phyloP scores from a whole-genome alignment of 2,888 invertebrate genomes.

The Hipparchia semele region DNA sequence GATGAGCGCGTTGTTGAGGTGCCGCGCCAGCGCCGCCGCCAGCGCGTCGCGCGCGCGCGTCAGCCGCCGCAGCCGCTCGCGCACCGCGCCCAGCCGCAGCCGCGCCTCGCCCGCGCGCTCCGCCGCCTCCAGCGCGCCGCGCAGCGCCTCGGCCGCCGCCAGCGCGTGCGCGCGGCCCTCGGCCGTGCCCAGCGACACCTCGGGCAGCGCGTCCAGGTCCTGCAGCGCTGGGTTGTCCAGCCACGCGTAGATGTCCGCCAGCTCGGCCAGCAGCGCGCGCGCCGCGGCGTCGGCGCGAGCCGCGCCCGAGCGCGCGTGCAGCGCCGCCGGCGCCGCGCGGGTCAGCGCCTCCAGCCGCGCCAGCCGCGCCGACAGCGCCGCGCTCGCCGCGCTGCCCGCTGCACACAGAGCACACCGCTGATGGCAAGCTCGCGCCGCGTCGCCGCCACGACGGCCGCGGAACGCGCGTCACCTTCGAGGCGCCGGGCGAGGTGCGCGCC shows the following conservation, averaged over 20 bases:
- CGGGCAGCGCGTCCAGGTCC: conserved; percentile 53
- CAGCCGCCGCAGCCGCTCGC: conserved; percentile 63
- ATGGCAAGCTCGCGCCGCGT: no score
- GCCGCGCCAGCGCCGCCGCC: conserved; percentile 91
- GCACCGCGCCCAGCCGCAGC: conserved; percentile 59
- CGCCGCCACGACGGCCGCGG: no score
- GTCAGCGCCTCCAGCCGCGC: conserved; percentile 80
- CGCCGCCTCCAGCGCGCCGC: conserved; percentile 51
- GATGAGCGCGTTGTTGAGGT: conserved; percentile 97
- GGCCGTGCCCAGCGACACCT: conserved; percentile 50
- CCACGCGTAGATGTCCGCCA: conserved; percentile 83
- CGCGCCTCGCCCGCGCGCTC: conserved; percentile 47
- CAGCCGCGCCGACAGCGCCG: conserved; percentile 85
- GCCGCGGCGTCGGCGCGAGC: conserved; percentile 91
- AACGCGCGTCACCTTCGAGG: conserved; percentile 63
- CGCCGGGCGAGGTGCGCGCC: conserved; percentile 84
- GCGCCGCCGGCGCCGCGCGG: conserved; percentile 72
- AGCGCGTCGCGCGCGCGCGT: conserved; percentile 60
- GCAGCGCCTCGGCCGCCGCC: conserved; percentile 48
- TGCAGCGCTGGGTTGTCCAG: conserved; percentile 65
- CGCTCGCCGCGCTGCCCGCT: conserved; percentile 85
- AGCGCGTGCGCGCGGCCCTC: conserved; percentile 65
- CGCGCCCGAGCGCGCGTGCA: conserved; percentile 65
- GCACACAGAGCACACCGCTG: conserved; percentile 50
- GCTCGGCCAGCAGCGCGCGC: conserved; percentile 87